Base-by-base conservation (phyloP, 2,113 vertebrate species). In the Strigops habroptila region DNA sequence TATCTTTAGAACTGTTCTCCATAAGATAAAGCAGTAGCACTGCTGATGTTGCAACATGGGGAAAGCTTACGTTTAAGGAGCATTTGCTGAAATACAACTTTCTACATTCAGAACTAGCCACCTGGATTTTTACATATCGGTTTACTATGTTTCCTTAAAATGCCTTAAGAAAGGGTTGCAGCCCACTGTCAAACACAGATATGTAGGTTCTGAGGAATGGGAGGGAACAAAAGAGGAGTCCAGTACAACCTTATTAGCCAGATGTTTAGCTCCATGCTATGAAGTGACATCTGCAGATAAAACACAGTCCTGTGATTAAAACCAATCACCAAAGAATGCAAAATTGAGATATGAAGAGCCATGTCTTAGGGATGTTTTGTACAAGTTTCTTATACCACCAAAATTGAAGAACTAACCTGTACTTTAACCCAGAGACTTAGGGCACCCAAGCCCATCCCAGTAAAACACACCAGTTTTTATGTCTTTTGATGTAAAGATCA, bases 321-420 rank as follows among this genome's bases (percentile, higher is more conserved):
- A 83, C 16, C 33, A 62, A 68, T 93, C 88, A 68, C 41, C 31
- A 91, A 88, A 91, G 6, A 51, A 86, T 24, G 55, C 7, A 64
- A 95, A 95, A 78, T 1, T 31, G 86, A 91, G 86, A 93, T 53
- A 86, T 92, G 77, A 97, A 93, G 52, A 84, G 35, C 57, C 2
- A 12, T 30, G 44, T 75, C 51, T 89, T 73, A 35, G 14, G 12
- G 11, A 43, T 69, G 10, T 23, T 83, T 76, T 80, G 48, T 46
- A 49, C 16, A 82, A 30, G 75, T 95, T 97, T 97, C 90, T 90
- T 90, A 75, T 6, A 28, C 5, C 3, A 62, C 37, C 8, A 75
- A 41, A 91, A 46, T 0, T 60, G 70, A 93, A 95, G 79, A 96
- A 94, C 82, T 90, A 92, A 48, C 28, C 46, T 88, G 78, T 75